Evolutionary conservation across 2,888 invertebrate species (phyloP), one percentile per base, ranked within the genome.

Genomic region (Nemoura dubitans): DNA sequence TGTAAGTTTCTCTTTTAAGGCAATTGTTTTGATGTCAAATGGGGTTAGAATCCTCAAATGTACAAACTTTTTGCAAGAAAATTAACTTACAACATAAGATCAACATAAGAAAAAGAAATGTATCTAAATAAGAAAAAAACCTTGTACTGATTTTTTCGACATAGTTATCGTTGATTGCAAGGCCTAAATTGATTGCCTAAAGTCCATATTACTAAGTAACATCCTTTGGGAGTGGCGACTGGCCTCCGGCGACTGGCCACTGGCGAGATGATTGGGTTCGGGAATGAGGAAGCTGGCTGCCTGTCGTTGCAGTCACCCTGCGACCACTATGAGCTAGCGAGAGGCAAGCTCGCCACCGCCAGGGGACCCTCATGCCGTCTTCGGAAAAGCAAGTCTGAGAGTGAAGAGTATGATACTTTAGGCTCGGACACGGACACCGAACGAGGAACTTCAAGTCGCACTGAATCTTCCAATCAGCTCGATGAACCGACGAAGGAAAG

Each of bases 391-490:
- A 93, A 93, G 89, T 93, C 93, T 5, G 93, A 93, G 89, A 93
- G 93, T 25, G 93, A 93, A 89, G 93, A 93, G 89, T 93, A 93
- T 89, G 93, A 93, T 89, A 93, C 93, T 77, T 90, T 93, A 30
- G 93, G 93, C 87, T 93, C 93, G 83, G 93, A 93, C 89, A 93
- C 92, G 89, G 93, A 93, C 89, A 91, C 93, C 91, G 94, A 94
- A 89, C 94, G 95, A 91, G 96, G 95, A 14, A 92, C 92, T 84
- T 92, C 92, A 88, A 92, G 91, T 90, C 92, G 92, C 80, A 92
- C 92, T 27, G 93, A 93, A 88, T 92, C 92, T 26, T 92, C 92
- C 86, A 92, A 91, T 89, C 93, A 92, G 87, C 90, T 93, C 88
- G 93, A 93, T 88, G 93, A 93, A 87, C 91, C 91, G 59, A 25